Evolutionary conservation across 2,888 invertebrate genomes (phyloP).

Genomic region (Automeris io): DNA sequence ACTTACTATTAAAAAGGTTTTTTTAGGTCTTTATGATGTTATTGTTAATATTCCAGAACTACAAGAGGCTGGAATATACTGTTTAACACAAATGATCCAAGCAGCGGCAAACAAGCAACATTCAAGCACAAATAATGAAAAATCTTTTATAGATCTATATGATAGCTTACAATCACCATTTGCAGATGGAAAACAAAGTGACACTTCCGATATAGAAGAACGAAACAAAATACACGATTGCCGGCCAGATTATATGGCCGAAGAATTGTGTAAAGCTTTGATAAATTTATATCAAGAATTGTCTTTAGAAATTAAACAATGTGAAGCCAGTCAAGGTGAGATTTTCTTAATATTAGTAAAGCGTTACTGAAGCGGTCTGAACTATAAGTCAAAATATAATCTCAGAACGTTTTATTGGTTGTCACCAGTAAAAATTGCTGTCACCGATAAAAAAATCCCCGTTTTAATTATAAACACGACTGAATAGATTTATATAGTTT

Average conservation of each 20-base stretch:
- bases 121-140: constrained; percentile 34
- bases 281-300: constrained; percentile 41
- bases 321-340: constrained; percentile 43
- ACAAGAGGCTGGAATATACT: constrained; percentile 48
- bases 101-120: constrained; percentile 36
- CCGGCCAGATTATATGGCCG: constrained; percentile 53
- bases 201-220: constrained; percentile 29
- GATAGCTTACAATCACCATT: constrained; percentile 44
- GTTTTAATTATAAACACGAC: too few species aligned
- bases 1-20: too few species aligned
- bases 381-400: too few species aligned
- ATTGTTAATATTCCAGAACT: constrained; percentile 40
- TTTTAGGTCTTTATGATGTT: too few species aligned
- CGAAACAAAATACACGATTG: constrained; percentile 34
- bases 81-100: constrained; percentile 45
- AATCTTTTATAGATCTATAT: constrained; percentile 35
- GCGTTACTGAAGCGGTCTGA: too few species aligned
- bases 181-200: constrained; percentile 13
- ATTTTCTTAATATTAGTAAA: background rate
- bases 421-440: too few species aligned
- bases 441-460: too few species aligned
- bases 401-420: too few species aligned
- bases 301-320: constrained; percentile 36
- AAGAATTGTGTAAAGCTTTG: constrained; percentile 49
- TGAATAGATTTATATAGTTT: too few species aligned